Percentiles rank a stretch among this genome's conserved stretches.
These are phyloP conservation scores for Drosophila murphyi DNA, from an alignment of 1,140 invertebrate genomes.

Conservation along the genomic window DNA sequence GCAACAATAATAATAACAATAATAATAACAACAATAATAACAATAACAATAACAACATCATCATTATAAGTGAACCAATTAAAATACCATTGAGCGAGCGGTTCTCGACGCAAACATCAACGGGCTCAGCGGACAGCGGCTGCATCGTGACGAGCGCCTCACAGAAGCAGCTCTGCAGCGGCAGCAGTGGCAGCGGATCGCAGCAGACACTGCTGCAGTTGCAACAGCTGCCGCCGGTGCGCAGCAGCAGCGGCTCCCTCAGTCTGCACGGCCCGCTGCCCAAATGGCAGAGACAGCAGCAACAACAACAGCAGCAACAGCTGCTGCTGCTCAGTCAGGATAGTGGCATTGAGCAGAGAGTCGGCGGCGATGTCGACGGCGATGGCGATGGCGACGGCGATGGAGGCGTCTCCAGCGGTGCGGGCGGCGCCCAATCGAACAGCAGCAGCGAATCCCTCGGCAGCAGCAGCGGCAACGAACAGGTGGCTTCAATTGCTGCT, in stretches of 20 bases:
- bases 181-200: slow-evolving; percentile 51
- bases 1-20: slow-evolving; percentile 11
- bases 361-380: slow-evolving; percentile 9
- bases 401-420: slow-evolving; percentile 17
- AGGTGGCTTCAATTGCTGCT: slow-evolving; percentile 6
- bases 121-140: slow-evolving; percentile 80
- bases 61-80: slow-evolving; percentile 64
- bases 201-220: slow-evolving; percentile 62
- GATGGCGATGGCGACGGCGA: slow-evolving; percentile 30
- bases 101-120: slow-evolving; percentile 77
- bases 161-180: slow-evolving; percentile 51
- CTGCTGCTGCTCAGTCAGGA: slow-evolving; percentile 75
- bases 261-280: slow-evolving; percentile 66
- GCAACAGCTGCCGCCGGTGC: slow-evolving; percentile 63
- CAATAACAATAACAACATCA: slow-evolving; percentile 26
- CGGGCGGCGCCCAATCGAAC: slow-evolving; percentile 42
- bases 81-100: slow-evolving; percentile 76
- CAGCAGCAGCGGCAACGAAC: slow-evolving; percentile 43
- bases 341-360: slow-evolving; percentile 76
- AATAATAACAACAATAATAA: slow-evolving; percentile 28
- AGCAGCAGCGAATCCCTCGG: slow-evolving; percentile 75
- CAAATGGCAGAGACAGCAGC: slow-evolving; percentile 61
- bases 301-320: slow-evolving; percentile 53
- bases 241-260: slow-evolving; percentile 74
- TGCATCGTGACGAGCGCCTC: slow-evolving; percentile 61